phyloP scores from a whole-genome alignment of 92 coral and sea anemone species.

The Scolanthus callimorphus region DNA sequence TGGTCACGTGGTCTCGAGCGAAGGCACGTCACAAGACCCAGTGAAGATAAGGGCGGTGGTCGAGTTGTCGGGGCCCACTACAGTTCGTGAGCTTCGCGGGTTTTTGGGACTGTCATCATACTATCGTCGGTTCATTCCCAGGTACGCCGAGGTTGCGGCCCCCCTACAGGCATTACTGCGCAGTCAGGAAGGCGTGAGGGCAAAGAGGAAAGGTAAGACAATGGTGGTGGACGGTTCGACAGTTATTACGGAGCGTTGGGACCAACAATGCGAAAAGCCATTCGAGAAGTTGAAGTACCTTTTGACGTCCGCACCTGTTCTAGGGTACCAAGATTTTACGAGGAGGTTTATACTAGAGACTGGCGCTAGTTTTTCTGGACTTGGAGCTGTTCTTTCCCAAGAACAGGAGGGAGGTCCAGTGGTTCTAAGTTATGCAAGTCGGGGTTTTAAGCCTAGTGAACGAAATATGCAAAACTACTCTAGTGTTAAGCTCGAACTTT shows the following conservation, averaged over 20 bases:
- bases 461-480: slow-evolving; percentile 42
- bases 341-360: slow-evolving; percentile 41
- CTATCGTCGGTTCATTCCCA: slow-evolving; percentile 34
- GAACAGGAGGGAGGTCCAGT: slow-evolving; percentile 29
- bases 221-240: neutral
- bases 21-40: slow-evolving; percentile 31
- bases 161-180: slow-evolving; percentile 44
- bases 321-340: slow-evolving; percentile 55
- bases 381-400: slow-evolving; percentile 28
- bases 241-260: slow-evolving; percentile 36
- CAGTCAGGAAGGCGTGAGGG: slow-evolving; percentile 24
- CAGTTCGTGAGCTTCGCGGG: slow-evolving; percentile 49
- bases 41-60: slow-evolving; percentile 48
- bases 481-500: slow-evolving; percentile 50
- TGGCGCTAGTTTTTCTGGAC: slow-evolving; percentile 32
- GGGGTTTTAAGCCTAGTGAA: slow-evolving; percentile 24
- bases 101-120: slow-evolving; percentile 39
- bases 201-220: slow-evolving; percentile 11
- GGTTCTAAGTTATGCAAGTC: slow-evolving; percentile 43
- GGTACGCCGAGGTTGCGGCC: slow-evolving; percentile 31
- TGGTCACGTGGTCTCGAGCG: slow-evolving; percentile 32
- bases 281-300: slow-evolving; percentile 32
- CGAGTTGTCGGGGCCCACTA: slow-evolving; percentile 54
- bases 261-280: slow-evolving; percentile 35
- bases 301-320: slow-evolving; percentile 50